Base-by-base conservation (phyloP, 2,113 vertebrate genomes). In the Noctilio leporinus region DNA sequence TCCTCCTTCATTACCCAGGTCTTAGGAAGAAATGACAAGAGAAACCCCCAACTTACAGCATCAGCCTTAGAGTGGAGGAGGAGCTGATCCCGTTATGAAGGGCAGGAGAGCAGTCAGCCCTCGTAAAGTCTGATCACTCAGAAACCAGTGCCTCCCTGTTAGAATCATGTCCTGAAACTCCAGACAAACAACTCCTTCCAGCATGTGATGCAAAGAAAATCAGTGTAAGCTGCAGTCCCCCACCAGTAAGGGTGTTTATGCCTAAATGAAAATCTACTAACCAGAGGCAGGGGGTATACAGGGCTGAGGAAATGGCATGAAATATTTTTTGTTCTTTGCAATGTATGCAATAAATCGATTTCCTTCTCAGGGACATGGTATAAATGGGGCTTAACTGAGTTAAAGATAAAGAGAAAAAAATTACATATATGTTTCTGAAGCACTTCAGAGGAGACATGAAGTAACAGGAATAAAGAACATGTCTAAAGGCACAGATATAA, bases 361-460 rank as follows among this genome's bases (percentile, higher is more conserved):
- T 55, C 10, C 62, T 83, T 83, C 45, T 82, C 73, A 83, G 9
- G 6, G 4, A 73, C 20, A 53, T 70, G 43, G 80, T 43, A 86
- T 35, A 78, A 76, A 89, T 20, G 30, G 1, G 33, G 20, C 22
- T 94, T 83, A 51, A 72, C 4, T 62, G 15, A 93, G 11, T 19
- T 90, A 20, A 88, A 92, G 83, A 35, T 51, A 85, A 70, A 64
- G 10, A 72, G 16, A 76, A 92, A 59, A 38, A 65, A 86, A 14
- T 64, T 65, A 62, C 43, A 49, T 94, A 30, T 59, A 80, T 78
- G 81, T 77, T 72, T 95, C 76, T 81, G 51, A 94, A 69, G 38
- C 4, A 47, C 16, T 88, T 95, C 24, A 76, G 24, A 89, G 35
- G 45, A 88, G 33, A 4, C n/a, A 49, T n/a, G 5, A 65, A 86